Conservation (phyloP, 2,113 vertebrate species). For the Peucedramus taeniatus region DNA sequence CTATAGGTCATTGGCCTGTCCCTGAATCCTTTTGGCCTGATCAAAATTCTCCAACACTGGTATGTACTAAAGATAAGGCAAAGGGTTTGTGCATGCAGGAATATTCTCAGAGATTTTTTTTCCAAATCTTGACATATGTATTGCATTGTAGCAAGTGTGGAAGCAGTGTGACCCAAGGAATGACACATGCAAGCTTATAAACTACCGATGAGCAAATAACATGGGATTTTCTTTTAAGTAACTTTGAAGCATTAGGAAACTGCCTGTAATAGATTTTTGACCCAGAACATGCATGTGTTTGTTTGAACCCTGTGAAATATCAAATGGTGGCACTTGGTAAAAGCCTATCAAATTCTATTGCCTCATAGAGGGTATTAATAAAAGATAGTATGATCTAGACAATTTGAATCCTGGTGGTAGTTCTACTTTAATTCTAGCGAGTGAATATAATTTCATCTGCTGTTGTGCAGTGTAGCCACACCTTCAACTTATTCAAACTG, state of each 20-base stretch:
- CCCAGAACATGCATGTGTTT: rapidly evolving
- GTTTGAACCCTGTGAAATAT: not conserved
- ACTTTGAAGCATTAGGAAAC: not conserved
- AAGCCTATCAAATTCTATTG: not conserved
- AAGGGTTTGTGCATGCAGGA: not conserved
- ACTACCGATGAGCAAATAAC: not conserved
- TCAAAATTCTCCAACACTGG: slow-evolving; percentile 94
- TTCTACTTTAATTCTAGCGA: not conserved
- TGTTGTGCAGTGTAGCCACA: not conserved
- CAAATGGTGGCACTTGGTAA: not conserved
- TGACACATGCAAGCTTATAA: not conserved
- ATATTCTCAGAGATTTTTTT: not conserved
- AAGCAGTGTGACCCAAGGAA: not conserved
- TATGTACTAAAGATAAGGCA: slow-evolving; percentile 68
- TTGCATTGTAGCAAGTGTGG: not conserved
- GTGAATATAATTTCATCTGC: not conserved
- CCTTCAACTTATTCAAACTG: not conserved
- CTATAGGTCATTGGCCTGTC: slow-evolving; percentile 96
- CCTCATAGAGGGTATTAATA: not conserved
- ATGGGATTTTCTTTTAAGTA: not conserved
- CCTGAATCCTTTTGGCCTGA: slow-evolving; percentile 98
- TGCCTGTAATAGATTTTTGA: not conserved
- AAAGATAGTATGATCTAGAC: not conserved
- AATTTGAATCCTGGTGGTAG: not conserved
- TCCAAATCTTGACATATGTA: not conserved